Percentiles rank a stretch among this genome's conserved stretches.
Evolutionary conservation across 2,113 vertebrate species (phyloP).

Genomic region (Aptenodytes patagonicus): DNA sequence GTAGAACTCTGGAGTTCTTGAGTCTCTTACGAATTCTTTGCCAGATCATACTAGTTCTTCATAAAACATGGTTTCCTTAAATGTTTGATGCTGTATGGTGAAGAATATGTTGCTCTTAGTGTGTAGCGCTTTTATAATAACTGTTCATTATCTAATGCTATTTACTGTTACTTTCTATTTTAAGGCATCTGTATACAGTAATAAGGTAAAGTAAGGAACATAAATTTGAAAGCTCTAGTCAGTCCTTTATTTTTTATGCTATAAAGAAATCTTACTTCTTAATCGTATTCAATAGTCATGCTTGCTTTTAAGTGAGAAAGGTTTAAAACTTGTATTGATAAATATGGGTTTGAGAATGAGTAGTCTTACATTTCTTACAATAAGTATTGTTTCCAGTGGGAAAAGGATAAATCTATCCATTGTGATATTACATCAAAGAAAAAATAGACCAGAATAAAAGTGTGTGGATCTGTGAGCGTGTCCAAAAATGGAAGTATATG

Average conservation of each 20-base stretch:
- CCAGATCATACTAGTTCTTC: neutral
- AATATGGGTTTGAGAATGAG: neutral
- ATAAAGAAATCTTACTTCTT: neutral
- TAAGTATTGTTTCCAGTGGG: neutral
- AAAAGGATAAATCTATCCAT: neutral
- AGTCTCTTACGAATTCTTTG: neutral
- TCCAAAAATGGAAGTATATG: neutral
- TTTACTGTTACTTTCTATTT: neutral
- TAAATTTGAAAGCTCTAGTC: neutral
- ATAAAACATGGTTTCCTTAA: neutral
- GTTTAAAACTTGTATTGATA: neutral
- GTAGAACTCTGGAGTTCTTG: neutral
- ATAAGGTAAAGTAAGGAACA: neutral
- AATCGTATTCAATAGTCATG: neutral
- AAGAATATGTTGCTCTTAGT: neutral
- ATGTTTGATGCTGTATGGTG: neutral
- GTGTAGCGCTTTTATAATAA: neutral
- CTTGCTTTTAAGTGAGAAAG: neutral
- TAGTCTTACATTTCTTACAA: too few species aligned
- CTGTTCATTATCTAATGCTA: neutral
- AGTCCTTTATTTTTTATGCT: neutral
- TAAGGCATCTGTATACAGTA: neutral
- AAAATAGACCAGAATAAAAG: neutral
- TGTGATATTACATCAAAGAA: neutral
- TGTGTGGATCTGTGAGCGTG: fast-evolving